Evolutionary conservation across 2,113 vertebrate species (phyloP).

Genomic region (Ceratotherium simum): DNA sequence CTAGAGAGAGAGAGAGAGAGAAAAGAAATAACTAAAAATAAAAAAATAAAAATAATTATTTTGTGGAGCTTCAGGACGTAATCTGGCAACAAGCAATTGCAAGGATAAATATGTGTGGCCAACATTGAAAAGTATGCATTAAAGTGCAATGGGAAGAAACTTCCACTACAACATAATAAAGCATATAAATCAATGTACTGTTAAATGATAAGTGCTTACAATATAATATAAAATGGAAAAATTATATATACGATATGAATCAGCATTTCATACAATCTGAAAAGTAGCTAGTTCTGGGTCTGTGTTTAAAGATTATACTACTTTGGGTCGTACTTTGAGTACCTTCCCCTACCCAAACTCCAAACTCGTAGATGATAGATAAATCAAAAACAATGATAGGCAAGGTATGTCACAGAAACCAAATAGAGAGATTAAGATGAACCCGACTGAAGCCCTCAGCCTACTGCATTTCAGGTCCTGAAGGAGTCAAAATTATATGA

Average conservation of each 20-base stretch:
- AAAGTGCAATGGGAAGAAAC: background rate
- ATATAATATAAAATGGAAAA: background rate
- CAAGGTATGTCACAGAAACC: background rate
- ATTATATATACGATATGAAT: background rate
- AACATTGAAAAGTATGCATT: background rate
- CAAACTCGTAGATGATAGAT: background rate
- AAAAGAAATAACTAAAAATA: background rate
- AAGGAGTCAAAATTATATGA: background rate
- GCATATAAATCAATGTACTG: background rate
- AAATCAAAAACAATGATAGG: background rate
- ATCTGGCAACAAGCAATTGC: background rate
- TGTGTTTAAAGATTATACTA: background rate
- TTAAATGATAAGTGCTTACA: background rate
- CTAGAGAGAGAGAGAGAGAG: too few species aligned
- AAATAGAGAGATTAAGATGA: background rate
- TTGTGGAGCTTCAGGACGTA: background rate
- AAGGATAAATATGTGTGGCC: background rate
- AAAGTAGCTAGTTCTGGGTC: background rate
- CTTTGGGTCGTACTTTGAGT: background rate
- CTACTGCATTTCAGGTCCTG: background rate
- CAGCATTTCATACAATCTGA: background rate
- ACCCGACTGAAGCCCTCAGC: too few species aligned
- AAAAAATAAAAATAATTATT: background rate
- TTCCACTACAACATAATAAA: background rate
- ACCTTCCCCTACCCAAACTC: background rate